Conservation (phyloP, 2,888 invertebrate species). For the Sicus ferrugineus region DNA sequence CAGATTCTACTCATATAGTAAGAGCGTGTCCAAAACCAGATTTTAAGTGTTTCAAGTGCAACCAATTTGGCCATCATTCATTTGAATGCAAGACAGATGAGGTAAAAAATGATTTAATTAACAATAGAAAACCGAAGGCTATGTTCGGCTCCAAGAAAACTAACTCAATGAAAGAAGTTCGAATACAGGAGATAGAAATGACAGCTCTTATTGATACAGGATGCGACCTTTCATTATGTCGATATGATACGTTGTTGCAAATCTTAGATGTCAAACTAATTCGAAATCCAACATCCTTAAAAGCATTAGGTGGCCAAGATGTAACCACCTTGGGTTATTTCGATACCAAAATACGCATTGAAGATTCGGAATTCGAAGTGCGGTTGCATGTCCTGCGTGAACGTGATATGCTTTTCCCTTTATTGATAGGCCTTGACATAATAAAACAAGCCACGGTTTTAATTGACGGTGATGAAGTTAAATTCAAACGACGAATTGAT, state of each 20-base stretch:
- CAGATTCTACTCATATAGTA: background rate
- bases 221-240: conserved; percentile 19
- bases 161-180: conserved; percentile 6
- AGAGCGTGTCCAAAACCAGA: background rate
- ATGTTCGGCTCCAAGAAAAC: background rate
- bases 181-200: background rate
- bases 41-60: conserved; percentile 12
- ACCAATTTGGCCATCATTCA: conserved; percentile 13
- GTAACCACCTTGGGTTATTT: conserved; percentile 32
- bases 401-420: conserved; percentile 25
- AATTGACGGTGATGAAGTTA: conserved; percentile 8
- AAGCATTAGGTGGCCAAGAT: conserved; percentile 23
- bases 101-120: background rate
- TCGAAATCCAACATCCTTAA: background rate
- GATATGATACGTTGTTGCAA: conserved; percentile 15
- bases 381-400: conserved; percentile 31
- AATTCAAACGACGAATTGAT: conserved; percentile 2
- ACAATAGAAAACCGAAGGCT: background rate
- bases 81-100: conserved; percentile 7
- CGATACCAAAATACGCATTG: conserved; percentile 15
- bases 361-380: conserved; percentile 13
- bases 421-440: conserved; percentile 22
- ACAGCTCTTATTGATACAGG: conserved; percentile 9
- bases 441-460: conserved; percentile 22
- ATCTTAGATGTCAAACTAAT: conserved; percentile 23